phyloP scores from a whole-genome alignment of 2,113 vertebrate genomes.

The Dasyornis broadbenti region DNA sequence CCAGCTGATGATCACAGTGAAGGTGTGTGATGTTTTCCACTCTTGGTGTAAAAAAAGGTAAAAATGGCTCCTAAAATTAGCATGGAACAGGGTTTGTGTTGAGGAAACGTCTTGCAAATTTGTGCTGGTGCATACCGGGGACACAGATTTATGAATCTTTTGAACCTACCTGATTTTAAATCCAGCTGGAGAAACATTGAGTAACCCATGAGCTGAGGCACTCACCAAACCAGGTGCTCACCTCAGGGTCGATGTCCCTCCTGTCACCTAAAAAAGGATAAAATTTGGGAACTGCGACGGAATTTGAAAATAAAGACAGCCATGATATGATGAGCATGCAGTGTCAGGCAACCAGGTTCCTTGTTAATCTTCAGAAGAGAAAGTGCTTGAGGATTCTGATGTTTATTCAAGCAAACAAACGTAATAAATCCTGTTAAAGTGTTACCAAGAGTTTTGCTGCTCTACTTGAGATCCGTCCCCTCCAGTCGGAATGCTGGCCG shows the following conservation, averaged over 20 bases:
- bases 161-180: background rate
- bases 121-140: too few relatives aligned
- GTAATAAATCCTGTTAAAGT: constrained; percentile 51
- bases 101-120: background rate
- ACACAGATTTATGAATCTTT: background rate
- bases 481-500: background rate
- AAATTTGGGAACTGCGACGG: background rate
- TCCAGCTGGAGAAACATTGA: background rate
- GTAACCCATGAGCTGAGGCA: background rate
- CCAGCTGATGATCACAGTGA: background rate
- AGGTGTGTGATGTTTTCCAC: background rate
- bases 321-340: background rate
- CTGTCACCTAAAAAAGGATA: background rate
- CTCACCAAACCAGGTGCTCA: background rate
- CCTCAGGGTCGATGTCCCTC: background rate
- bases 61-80: background rate
- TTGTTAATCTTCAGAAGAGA: background rate
- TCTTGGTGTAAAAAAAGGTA: background rate
- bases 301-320: background rate
- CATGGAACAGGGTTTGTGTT: background rate
- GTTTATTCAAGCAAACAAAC: constrained; percentile 53
- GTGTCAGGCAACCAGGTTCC: background rate
- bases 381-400: constrained; percentile 18
- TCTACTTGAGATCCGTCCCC: background rate
- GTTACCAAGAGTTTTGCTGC: constrained; percentile 32